Evolutionary conservation across 2,888 invertebrate species (phyloP), one percentile per base, ranked within the genome.

Genomic region (Drosophila gaucha): DNA sequence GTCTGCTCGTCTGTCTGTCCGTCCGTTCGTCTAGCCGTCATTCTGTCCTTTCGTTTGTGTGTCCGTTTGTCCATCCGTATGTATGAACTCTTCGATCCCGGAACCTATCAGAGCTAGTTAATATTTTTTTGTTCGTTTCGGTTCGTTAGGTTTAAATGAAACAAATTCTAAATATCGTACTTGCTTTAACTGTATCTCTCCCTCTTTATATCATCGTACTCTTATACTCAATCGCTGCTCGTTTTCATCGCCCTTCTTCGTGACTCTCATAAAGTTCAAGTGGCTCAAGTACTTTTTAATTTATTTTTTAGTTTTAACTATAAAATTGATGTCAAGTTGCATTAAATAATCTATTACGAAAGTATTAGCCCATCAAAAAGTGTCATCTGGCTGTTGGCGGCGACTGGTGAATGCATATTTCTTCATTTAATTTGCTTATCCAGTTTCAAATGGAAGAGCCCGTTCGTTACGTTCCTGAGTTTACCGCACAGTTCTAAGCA

Each of bases 391-490:
- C n/a, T n/a, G n/a, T n/a, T n/a, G n/a, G n/a, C n/a, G n/a, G n/a
- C n/a, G n/a, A n/a, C n/a, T n/a, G n/a, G n/a, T n/a, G n/a, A n/a
- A n/a, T n/a, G n/a, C n/a, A n/a, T n/a, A 14, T 41, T 41, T 41
- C 41, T 2, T n/a, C n/a, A 26, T 14, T 2, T 24, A 24, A 41
- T 24, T 41, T 41, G 41, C 24, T 41, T 16, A 26, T 24, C 18
- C 31, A 26, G 12, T 20, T 5, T 26, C 20, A 49, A 66, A 66
- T 31, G 47, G 39, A n/a, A 49, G 35, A 49, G 35, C n/a, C 18
- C 5, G 41, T 26, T 12, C 26, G 26, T 10, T 12, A 30, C 14
- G n/a, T 38, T 51, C 28, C 28, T 63, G 20, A 16, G 30, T 26
- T 41, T 26, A 31, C 49, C 35, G 22, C 38, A 38, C 22, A 22